Conservation (phyloP, 2,888 invertebrate species). For the Endotricha flammealis region DNA sequence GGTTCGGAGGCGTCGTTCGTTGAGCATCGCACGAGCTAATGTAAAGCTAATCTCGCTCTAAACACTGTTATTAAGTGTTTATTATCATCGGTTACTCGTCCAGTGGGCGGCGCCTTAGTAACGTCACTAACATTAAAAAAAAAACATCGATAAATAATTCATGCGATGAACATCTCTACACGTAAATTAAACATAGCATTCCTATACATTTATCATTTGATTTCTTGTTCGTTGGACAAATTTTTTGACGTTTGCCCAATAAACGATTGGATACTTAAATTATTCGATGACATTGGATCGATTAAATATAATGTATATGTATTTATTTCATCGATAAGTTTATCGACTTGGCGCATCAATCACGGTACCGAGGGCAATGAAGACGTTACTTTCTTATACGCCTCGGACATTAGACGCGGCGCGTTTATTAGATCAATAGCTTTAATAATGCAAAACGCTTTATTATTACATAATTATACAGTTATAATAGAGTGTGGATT, state of each 20-base stretch:
- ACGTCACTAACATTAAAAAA: constrained; percentile 17
- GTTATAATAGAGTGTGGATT: constrained; percentile 46
- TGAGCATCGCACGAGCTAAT: constrained; percentile 50
- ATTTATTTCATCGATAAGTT: constrained; percentile 37
- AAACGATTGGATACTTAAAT: constrained; percentile 18
- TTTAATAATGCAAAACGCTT: constrained; percentile 63
- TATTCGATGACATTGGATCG: constrained; percentile 31
- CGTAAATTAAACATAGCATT: constrained; percentile 1
- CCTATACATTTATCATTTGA: constrained; percentile 1
- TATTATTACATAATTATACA: constrained; percentile 61
- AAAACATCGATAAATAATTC: constrained; percentile 15
- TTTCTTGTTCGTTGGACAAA: neutral
- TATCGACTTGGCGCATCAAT: constrained; percentile 38
- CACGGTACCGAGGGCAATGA: constrained; percentile 44
- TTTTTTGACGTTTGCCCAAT: neutral
- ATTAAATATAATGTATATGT: constrained; percentile 31
- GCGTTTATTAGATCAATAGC: constrained; percentile 68
- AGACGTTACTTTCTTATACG: constrained; percentile 61
- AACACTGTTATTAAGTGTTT: constrained; percentile 56
- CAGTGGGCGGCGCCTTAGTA: constrained; percentile 31
- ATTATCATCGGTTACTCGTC: constrained; percentile 39
- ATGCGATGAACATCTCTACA: constrained; percentile 10
- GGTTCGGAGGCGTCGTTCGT: constrained; percentile 32
- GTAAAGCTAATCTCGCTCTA: constrained; percentile 49
- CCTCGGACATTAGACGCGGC: constrained; percentile 38